These are phyloP conservation scores for Drosophila arawakana DNA, from an alignment of 1,140 invertebrate genomes.

Conservation along the genomic window DNA sequence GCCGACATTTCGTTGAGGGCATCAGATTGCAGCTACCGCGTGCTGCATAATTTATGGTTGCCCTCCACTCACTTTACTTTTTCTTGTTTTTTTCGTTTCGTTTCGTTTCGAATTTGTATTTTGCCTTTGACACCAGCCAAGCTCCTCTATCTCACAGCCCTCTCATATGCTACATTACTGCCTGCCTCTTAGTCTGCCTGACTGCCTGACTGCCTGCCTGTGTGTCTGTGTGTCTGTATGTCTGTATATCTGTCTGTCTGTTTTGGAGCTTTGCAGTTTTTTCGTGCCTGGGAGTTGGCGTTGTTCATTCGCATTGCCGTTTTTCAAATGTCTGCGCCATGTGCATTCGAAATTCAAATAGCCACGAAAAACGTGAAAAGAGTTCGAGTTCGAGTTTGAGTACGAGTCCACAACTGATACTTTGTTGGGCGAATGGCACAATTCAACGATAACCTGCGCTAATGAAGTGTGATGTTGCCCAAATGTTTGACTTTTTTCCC, in stretches of 20 bases:
- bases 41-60: slow-evolving; percentile 77
- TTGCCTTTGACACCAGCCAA: slow-evolving; percentile 78
- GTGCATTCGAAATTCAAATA: slow-evolving; percentile 76
- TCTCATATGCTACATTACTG: slow-evolving; percentile 25
- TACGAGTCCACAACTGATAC: slow-evolving; percentile 4
- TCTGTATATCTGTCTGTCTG: slow-evolving; percentile 30
- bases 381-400: slow-evolving; percentile 1
- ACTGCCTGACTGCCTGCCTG: slow-evolving; percentile 9
- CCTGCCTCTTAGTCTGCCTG: neutral
- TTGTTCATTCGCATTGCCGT: slow-evolving; percentile 60
- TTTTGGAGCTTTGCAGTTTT: slow-evolving; percentile 78
- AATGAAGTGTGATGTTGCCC: slow-evolving; percentile 78
- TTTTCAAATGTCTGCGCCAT: slow-evolving; percentile 82
- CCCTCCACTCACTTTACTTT: slow-evolving; percentile 15
- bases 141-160: slow-evolving; percentile 17
- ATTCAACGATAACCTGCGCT: slow-evolving; percentile 73
- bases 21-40: slow-evolving; percentile 79
- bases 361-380: slow-evolving; percentile 25
- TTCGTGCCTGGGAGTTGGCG: slow-evolving; percentile 74
- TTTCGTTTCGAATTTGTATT: slow-evolving; percentile 69
- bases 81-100: slow-evolving; percentile 58
- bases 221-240: neutral
- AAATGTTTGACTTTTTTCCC: slow-evolving; percentile 42
- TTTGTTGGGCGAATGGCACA: slow-evolving; percentile 14
- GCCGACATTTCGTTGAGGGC: slow-evolving; percentile 60